A percentile compares a stretch with the other conserved stretches of the same genome.
Evolutionary conservation across 2,888 invertebrate genomes (phyloP).

Genomic region (Nomada fucata): DNA sequence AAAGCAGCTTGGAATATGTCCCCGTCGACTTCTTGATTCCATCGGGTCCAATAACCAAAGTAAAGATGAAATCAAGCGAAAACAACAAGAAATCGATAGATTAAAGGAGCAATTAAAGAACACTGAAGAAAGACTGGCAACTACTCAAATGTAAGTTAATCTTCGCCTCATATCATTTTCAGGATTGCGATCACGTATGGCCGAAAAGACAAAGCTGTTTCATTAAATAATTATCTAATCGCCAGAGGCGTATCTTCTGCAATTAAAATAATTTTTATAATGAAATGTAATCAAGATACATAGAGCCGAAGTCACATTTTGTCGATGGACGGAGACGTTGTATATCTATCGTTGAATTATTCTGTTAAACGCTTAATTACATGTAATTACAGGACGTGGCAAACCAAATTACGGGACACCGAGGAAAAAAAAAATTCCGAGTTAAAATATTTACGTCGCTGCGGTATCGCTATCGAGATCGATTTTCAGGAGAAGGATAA

Average conservation of each 20-base stretch:
- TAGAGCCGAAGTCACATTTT: too few relatives aligned
- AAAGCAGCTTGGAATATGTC: conserved; percentile 79
- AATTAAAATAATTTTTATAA: background rate
- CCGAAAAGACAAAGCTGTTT: background rate
- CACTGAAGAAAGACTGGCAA: conserved; percentile 87
- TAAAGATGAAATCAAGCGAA: conserved; percentile 77
- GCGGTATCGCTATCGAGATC: conserved; percentile 86
- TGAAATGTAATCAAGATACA: too few relatives aligned
- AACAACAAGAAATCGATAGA: conserved; percentile 86
- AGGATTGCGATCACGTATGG: background rate
- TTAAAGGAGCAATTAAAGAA: conserved; percentile 86
- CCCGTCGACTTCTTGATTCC: conserved; percentile 74
- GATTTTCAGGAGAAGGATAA: conserved; percentile 81
- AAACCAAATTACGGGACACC: conserved; percentile 84
- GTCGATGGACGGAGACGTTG: too few relatives aligned
- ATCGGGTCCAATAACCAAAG: conserved; percentile 63
- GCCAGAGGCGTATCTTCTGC: background rate
- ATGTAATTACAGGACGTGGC: conserved; percentile 84
- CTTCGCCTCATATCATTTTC: conserved; percentile 60
- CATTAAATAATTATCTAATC: background rate
- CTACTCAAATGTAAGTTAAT: conserved; percentile 85
- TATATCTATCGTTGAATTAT: background rate
- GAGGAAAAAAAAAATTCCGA: conserved; percentile 85
- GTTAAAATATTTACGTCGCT: conserved; percentile 85
- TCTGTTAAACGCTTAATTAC: conserved; percentile 45